Base-by-base conservation (phyloP, 2,113 vertebrate genomes). In the Jaculus jaculus region DNA sequence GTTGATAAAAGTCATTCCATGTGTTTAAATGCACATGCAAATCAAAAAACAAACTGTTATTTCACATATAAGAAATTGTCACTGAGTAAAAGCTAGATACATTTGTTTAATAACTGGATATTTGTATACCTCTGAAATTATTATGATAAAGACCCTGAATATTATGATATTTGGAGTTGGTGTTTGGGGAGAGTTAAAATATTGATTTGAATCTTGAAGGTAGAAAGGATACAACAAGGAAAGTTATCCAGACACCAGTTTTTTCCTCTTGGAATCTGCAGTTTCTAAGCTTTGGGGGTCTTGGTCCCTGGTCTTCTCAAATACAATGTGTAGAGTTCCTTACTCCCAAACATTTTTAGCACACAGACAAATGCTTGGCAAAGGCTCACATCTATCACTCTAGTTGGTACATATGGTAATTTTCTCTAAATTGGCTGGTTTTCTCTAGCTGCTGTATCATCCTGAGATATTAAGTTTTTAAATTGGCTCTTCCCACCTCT, bases 391-490 rank as follows among this genome's bases (percentile, higher is more conserved):
- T 97, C 88, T 78, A 96, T 97, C 96, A 96, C 94, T 93, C 93
- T 54, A 23, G 54, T 97, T 94, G 93, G 92, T 97, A 93, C 71
- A 84, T 97, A 96, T 95, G 95, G 92, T 97, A 96, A 97, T 97
- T 97, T 96, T 92, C 96, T 95, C 91, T 97, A 96, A 96, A 97
- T 96, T 96, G 94, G 90, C 93, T 95, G 80, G 85, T 96, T 97
- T 97, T 94, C 90, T 73, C 93, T 88, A 42, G 69, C 96, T 95
- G 96, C 97, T 97, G 96, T 96, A 96, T 97, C 96, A 96, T 97
- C 94, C 94, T 97, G 94, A 97, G 95, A 97, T 96, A 96, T 96
- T 96, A 96, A 97, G 91, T 96, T 97, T 96, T 97, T 96, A 95
- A 97, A 96, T 97, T 95, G 95, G 90, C 92, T 96, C 88, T 97